These are phyloP conservation scores for Ceratitis capitata DNA, from an alignment of 1,140 invertebrate species.

Conservation along the genomic window DNA sequence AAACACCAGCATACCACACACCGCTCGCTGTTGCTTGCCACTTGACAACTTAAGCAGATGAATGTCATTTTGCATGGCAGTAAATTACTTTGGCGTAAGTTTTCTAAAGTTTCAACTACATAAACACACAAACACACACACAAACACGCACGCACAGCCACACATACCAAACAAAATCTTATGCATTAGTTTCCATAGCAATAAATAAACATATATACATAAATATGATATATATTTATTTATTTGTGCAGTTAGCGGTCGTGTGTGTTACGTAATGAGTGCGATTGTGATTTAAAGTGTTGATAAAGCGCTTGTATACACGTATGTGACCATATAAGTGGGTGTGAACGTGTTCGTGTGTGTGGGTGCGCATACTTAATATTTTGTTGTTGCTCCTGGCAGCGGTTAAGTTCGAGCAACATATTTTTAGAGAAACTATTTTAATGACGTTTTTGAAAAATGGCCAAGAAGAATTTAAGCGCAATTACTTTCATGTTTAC, in stretches of 20 bases:
- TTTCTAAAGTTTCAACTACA: not conserved
- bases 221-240: not conserved
- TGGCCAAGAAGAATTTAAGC: not conserved
- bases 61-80: constrained; percentile 28
- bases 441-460: not conserved
- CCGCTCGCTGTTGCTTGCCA: not conserved
- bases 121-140: too few species aligned
- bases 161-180: too few species aligned
- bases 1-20: not conserved
- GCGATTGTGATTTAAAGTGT: not conserved
- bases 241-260: not conserved
- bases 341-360: not conserved
- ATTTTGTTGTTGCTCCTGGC: not conserved
- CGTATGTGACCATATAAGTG: not conserved
- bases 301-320: not conserved
- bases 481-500: not conserved
- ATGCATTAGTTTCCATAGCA: not conserved
- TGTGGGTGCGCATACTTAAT: too few species aligned
- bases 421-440: not conserved
- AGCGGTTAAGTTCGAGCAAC: not conserved
- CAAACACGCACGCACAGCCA: too few species aligned
- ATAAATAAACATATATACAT: not conserved
- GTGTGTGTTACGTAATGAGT: not conserved
- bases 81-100: constrained; percentile 18
- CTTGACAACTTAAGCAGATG: constrained; percentile 35